These are phyloP conservation scores for Scatophagus argus DNA, from an alignment of 2,113 vertebrate species.

Conservation along the genomic window DNA sequence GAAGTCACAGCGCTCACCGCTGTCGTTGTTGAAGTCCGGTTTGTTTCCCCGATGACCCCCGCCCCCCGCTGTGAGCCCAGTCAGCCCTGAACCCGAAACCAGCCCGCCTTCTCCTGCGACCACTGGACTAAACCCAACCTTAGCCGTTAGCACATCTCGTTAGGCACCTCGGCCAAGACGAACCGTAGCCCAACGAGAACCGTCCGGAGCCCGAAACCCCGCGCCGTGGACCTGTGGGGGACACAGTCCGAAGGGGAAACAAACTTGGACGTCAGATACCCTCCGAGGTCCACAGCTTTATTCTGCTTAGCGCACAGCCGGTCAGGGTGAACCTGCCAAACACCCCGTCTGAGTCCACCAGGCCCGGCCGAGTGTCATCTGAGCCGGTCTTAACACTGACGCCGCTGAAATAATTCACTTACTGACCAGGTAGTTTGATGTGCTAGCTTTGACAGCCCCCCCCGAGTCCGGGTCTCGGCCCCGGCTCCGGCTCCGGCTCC, in stretches of 20 bases:
- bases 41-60: not conserved
- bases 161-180: not conserved
- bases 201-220: not conserved
- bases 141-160: not conserved
- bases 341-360: not conserved
- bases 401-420: too few relatives aligned
- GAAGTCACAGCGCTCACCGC: constrained; percentile 48
- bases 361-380: not conserved
- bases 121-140: not conserved
- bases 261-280: not conserved
- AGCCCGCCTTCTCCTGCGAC: too few relatives aligned
- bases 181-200: not conserved
- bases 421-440: too few relatives aligned
- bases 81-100: not conserved
- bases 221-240: not conserved
- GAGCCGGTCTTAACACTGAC: too few relatives aligned
- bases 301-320: not conserved
- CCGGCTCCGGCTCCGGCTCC: too few relatives aligned
- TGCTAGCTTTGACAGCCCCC: too few relatives aligned
- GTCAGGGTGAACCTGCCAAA: not conserved
- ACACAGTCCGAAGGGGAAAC: not conserved
- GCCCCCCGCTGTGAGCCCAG: not conserved
- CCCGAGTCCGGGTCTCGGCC: too few relatives aligned
- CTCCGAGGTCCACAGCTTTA: too few relatives aligned
- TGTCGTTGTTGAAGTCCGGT: constrained; percentile 48